Conservation (phyloP, 2,113 vertebrate genomes). For the Theristicus caerulescens region DNA sequence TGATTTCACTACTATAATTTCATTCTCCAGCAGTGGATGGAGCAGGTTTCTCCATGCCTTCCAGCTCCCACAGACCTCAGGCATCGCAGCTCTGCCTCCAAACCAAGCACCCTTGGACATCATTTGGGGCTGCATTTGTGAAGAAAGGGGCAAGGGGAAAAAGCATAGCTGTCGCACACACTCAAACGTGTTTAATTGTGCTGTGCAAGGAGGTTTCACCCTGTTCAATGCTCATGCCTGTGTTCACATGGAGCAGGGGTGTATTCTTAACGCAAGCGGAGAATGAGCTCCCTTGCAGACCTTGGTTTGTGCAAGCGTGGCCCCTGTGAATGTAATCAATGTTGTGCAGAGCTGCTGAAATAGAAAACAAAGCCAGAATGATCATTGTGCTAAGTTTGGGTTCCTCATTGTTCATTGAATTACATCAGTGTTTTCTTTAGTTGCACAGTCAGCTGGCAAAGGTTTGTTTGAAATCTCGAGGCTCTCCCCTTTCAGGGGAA, state of each 20-base stretch:
- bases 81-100: not conserved
- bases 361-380: slow-evolving; percentile 40
- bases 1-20: not conserved
- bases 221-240: fast-evolving
- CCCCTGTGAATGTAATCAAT: slow-evolving; percentile 32
- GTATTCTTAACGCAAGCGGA: not conserved
- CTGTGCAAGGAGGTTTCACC: not conserved
- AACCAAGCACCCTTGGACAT: not conserved
- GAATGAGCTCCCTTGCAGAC: not conserved
- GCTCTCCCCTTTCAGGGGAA: slow-evolving; percentile 36
- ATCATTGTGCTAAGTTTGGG: slow-evolving; percentile 63
- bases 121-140: not conserved
- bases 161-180: not conserved
- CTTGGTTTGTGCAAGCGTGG: slow-evolving; percentile 2
- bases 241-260: fast-evolving
- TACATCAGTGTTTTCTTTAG: slow-evolving; percentile 64
- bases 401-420: slow-evolving; percentile 51
- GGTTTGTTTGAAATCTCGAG: slow-evolving; percentile 47
- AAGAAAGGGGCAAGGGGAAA: not conserved
- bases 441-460: slow-evolving; percentile 63
- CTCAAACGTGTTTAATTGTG: not conserved
- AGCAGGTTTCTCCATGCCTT: not conserved
- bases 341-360: slow-evolving; percentile 57
- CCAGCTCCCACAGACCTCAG: not conserved
- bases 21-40: not conserved